A percentile compares a stretch with the other conserved stretches of the same genome.
These are phyloP conservation scores for Sitta europaea DNA, from an alignment of 2,113 vertebrate genomes.

Conservation along the genomic window DNA sequence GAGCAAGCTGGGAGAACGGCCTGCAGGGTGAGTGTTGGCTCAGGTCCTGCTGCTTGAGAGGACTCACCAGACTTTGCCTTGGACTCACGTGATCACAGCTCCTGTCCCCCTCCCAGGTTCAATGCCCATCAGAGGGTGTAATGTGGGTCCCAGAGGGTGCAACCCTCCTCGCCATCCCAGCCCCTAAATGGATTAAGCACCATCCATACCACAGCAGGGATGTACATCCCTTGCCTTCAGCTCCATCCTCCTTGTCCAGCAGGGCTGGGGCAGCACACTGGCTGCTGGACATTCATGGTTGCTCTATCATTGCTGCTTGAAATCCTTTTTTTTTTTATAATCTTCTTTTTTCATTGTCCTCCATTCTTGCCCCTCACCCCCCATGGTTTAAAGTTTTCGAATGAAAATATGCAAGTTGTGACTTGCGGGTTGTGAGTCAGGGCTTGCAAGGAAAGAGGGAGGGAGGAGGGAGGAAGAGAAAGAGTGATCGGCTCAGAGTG, in stretches of 20 bases:
- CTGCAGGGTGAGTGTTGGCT: neutral
- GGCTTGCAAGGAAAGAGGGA: constrained; percentile 44
- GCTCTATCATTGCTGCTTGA: neutral
- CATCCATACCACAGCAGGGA: neutral
- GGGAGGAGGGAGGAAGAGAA: constrained; percentile 25
- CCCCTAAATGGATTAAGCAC: neutral
- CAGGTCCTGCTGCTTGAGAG: neutral
- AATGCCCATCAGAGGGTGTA: neutral
- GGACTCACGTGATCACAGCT: neutral
- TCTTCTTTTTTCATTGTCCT: constrained; percentile 34
- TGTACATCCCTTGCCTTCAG: neutral
- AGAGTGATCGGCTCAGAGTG: constrained; percentile 40
- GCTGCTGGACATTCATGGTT: neutral
- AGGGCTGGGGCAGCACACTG: neutral
- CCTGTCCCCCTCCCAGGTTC: neutral
- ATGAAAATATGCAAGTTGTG: constrained; percentile 60
- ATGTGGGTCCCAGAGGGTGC: neutral
- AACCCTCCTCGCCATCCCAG: neutral
- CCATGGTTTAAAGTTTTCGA: constrained; percentile 60
- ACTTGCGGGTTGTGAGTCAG: constrained; percentile 55
- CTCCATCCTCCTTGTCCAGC: neutral
- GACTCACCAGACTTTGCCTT: neutral
- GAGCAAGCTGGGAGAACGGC: neutral
- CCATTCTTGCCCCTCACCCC: neutral
- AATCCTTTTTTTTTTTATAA: neutral